A percentile compares a stretch with the other conserved stretches of the same genome.
Conservation (phyloP, 2,888 invertebrate species). For the Temnothorax ravouxi region DNA sequence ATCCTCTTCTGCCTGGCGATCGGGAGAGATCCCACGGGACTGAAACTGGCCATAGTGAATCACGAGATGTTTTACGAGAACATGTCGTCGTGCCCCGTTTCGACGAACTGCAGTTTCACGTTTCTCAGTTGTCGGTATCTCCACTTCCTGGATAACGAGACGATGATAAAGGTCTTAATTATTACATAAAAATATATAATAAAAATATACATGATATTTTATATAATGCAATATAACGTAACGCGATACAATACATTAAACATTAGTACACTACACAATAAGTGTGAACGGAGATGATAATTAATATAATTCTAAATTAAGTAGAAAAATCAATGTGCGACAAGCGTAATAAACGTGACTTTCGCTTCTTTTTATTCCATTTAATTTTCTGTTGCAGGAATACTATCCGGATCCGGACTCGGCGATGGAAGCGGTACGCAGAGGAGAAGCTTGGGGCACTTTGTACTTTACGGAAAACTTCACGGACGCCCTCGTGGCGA, state of each 20-base stretch:
- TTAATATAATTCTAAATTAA: not conserved
- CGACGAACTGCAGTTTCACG: slow-evolving; percentile 90
- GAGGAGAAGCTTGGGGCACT: slow-evolving; percentile 95
- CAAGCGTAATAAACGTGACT: not conserved
- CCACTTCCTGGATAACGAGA: slow-evolving; percentile 90
- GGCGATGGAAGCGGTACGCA: slow-evolving; percentile 91
- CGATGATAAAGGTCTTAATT: slow-evolving; percentile 88
- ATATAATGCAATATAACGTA: not conserved
- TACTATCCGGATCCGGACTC: slow-evolving; percentile 90
- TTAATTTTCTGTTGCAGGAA: slow-evolving; percentile 78
- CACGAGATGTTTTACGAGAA: slow-evolving; percentile 88
- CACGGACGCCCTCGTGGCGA: slow-evolving; percentile 93
- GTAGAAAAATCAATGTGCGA: not conserved
- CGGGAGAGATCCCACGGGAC: slow-evolving; percentile 94
- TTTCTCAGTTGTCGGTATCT: slow-evolving; percentile 94
- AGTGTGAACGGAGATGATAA: not conserved
- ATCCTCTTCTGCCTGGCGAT: slow-evolving; percentile 97
- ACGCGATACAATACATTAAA: not conserved
- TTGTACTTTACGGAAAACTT: slow-evolving; percentile 96
- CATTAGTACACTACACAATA: too few species aligned
- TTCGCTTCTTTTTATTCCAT: not conserved
- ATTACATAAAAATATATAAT: not conserved
- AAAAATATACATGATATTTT: not conserved
- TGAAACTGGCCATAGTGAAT: slow-evolving; percentile 93
- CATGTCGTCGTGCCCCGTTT: slow-evolving; percentile 87